These are phyloP conservation scores for Nomia melanderi DNA, from an alignment of 1,140 invertebrate genomes.

Conservation along the genomic window DNA sequence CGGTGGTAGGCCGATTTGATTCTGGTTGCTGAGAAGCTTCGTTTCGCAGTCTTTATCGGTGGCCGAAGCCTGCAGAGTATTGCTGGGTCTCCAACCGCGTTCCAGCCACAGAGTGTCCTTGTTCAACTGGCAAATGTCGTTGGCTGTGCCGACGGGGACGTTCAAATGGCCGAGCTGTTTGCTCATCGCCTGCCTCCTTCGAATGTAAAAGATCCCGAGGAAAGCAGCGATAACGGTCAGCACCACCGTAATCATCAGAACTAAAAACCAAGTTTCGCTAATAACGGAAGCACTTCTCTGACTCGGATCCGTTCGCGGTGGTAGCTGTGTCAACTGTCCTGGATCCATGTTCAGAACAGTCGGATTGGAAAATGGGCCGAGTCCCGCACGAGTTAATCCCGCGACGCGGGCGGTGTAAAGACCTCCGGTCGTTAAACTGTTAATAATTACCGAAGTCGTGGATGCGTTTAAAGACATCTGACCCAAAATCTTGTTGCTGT, in stretches of 20 bases:
- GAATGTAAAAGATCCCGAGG: conserved; percentile 84
- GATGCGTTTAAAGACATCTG: conserved; percentile 88
- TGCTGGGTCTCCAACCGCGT: conserved; percentile 86
- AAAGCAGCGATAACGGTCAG: conserved; percentile 86
- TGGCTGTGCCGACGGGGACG: conserved; percentile 85
- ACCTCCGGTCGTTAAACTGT: conserved; percentile 87
- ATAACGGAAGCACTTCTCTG: conserved; percentile 80
- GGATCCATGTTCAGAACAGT: conserved; percentile 84
- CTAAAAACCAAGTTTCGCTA: conserved; percentile 89
- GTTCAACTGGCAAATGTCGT: conserved; percentile 83
- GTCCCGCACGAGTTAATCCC: conserved; percentile 86
- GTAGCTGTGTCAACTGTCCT: conserved; percentile 80
- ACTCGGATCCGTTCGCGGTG: conserved; percentile 82
- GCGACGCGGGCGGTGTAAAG: conserved; percentile 88
- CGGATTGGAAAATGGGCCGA: conserved; percentile 86
- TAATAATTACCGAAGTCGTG: conserved; percentile 86
- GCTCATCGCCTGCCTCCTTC: conserved; percentile 83
- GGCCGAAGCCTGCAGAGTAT: conserved; percentile 75
- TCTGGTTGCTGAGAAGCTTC: conserved; percentile 84
- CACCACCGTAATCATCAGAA: conserved; percentile 85
- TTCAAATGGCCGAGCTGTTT: conserved; percentile 85
- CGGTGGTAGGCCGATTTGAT: conserved; percentile 76
- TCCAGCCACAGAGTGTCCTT: conserved; percentile 90
- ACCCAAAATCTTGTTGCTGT: conserved; percentile 84
- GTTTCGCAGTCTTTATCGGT: conserved; percentile 86